Base-by-base conservation (phyloP, 2,888 invertebrate genomes). In the Chrysomela aeneicollis region DNA sequence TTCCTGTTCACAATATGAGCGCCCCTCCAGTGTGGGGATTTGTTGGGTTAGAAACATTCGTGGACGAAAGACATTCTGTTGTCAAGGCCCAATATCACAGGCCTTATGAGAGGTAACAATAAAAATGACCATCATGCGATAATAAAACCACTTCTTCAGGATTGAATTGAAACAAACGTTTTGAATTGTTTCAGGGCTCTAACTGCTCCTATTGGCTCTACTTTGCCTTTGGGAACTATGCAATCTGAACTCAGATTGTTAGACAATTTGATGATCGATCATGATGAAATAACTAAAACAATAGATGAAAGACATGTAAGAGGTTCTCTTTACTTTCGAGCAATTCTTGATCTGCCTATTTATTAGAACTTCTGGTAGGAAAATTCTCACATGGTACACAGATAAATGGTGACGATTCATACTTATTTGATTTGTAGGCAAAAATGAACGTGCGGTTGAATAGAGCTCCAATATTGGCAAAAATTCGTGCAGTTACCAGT, bases 11-110 rank as follows among this genome's bases (percentile, higher is more conserved):
- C 71, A 82, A 85, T 72, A 84, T 89, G 72, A 85, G 85, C 74
- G 87, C 86, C 61, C 87, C 89, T 8, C 87, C 88, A 30, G 88
- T 89, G 4, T 89, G 89, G 88, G 89, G 89, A 8, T 88, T 86
- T 70, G 82, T 87, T 26, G 88, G 87, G 12, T 77, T 86, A 19
- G 86, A 86, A 73, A 84, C 85, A 35, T 83, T 86, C 61, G 83
- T 88, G 5, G 88, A 88, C 76, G 76, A 87, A 15, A 80, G 79
- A 62, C 86, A 84, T 47, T 85, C 85, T n/a, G 74, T 87, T 54
- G 86, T 87, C 71, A 84, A 83, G 74, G 85, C 85, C 64, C 81
- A 86, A 69, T 78, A 84, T 42, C 85, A 85, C 74, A 78, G 83
- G 66, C 87, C 88, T 0, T 86, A 85, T 71, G 59, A 83, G 59